Evolutionary conservation across 2,113 vertebrate species (phyloP), one percentile per base, ranked within the genome.

Genomic region (Sapayoa aenigma): DNA sequence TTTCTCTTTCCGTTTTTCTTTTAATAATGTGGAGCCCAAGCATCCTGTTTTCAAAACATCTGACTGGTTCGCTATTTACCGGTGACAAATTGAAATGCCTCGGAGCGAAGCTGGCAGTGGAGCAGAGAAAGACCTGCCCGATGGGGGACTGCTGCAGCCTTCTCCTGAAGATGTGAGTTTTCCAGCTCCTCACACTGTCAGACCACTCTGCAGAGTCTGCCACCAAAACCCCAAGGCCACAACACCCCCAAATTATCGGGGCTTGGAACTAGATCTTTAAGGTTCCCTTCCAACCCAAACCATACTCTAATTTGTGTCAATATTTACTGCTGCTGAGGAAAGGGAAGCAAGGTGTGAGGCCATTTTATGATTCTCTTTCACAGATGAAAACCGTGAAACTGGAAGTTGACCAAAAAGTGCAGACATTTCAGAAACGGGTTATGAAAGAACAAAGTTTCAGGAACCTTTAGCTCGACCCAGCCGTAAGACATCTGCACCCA

Each of bases 11-110:
- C 97, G 97, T 97, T 98, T 97, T 97, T 97, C 97, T 97, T 97
- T 97, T 96, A 94, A 82, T 91, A 94, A 93, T 1, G 89, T 27
- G 73, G 88, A 97, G 89, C 89, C 95, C 90, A 33, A 94, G 98
- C 98, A 98, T 98, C 98, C 98, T 98, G 98, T 98, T 98, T 98
- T 98, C 96, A 98, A 98, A 98, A 98, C 97, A 98, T 92, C 94
- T 82, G 87, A 88, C 97, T 96, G 84, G 80, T 95, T 85, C 53
- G 94, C 91, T 78, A 17, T 86, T 39, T 65, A 81, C 56, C 33
- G 39, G 67, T 46, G 90, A 87, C 72, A 74, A 85, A 56, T 4
- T 35, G n/a, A 78, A 92, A 84, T 58, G 89, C 65, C 79, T 66
- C 42, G 60, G 73, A 49, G n/a, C 8, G 4, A 56, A 65, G 91